These are phyloP conservation scores for Triops cancriformis DNA, from an alignment of 1,140 invertebrate species.

Conservation along the genomic window DNA sequence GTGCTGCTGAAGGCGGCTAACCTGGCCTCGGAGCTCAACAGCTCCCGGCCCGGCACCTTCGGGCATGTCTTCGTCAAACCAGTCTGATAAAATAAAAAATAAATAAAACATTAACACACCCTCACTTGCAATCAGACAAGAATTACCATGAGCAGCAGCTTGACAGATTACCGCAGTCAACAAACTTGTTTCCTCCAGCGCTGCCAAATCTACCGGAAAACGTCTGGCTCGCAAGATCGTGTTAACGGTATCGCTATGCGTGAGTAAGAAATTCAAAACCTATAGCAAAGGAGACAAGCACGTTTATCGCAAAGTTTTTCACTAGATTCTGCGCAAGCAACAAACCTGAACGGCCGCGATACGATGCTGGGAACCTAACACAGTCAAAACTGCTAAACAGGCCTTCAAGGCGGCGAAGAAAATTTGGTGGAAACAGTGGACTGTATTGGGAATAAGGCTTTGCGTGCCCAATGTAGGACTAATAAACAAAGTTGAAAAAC, in stretches of 20 bases:
- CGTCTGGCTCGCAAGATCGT: slow-evolving; percentile 60
- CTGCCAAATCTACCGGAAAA: slow-evolving; percentile 49
- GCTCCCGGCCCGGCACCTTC: slow-evolving; percentile 50
- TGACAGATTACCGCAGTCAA: slow-evolving; percentile 69
- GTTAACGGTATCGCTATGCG: slow-evolving; percentile 70
- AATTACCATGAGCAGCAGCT: slow-evolving; percentile 54
- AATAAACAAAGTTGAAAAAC: slow-evolving; percentile 7
- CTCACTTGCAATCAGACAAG: slow-evolving; percentile 22
- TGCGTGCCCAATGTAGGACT: slow-evolving; percentile 20
- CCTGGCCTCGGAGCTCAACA: slow-evolving; percentile 37
- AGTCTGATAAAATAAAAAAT: slow-evolving; percentile 22
- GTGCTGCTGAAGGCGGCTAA: slow-evolving; percentile 43
- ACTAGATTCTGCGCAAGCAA: neutral
- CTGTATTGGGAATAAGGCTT: slow-evolving; percentile 51
- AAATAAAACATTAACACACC: slow-evolving; percentile 11
- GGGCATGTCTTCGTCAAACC: slow-evolving; percentile 38
- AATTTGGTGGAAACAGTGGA: slow-evolving; percentile 66
- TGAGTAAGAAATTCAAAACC: slow-evolving; percentile 66
- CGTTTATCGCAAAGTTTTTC: slow-evolving; percentile 16
- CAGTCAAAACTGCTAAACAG: slow-evolving; percentile 70
- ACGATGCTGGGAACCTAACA: slow-evolving; percentile 69
- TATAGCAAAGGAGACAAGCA: slow-evolving; percentile 30
- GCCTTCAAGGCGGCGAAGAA: slow-evolving; percentile 66
- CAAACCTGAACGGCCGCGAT: slow-evolving; percentile 58
- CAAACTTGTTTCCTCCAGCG: slow-evolving; percentile 59